Conservation (phyloP, 2,113 vertebrate genomes). For the Alouatta palliata region DNA sequence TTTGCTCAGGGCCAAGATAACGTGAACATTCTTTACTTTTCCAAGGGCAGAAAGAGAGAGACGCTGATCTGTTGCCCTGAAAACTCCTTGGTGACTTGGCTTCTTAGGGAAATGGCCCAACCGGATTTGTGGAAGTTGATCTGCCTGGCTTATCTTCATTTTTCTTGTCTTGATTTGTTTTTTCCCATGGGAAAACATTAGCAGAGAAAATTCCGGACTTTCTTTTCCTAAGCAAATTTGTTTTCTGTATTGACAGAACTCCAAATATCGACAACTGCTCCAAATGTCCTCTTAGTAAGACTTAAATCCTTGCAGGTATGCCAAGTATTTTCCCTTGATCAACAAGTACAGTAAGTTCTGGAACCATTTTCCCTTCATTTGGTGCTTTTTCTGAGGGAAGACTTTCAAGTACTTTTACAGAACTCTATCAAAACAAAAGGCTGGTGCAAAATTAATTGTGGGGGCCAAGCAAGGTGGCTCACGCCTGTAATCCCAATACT, state of each 20-base stretch:
- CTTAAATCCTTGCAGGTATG: background rate
- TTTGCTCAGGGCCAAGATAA: constrained; percentile 32
- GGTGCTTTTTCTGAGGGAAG: background rate
- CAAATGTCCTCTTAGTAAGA: background rate
- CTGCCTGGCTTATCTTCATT: background rate
- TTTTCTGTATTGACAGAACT: constrained; percentile 4
- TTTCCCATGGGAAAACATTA: background rate
- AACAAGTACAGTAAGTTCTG: background rate
- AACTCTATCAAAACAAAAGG: background rate
- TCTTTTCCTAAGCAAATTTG: background rate
- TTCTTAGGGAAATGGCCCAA: background rate
- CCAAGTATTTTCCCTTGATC: background rate
- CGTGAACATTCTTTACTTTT: constrained; percentile 16
- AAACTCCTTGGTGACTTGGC: background rate
- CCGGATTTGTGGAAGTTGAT: background rate
- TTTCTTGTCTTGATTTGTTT: background rate
- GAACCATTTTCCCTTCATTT: background rate
- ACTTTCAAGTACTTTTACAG: background rate
- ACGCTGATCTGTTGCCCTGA: background rate
- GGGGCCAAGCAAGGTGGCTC: too few species aligned
- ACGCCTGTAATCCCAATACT: too few species aligned
- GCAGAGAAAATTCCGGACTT: constrained; percentile 38
- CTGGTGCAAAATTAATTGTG: too few species aligned
- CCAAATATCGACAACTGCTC: background rate
- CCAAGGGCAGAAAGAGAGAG: background rate